These are phyloP conservation scores for Calliphora vicina DNA, from an alignment of 1,140 invertebrate species.

Conservation along the genomic window DNA sequence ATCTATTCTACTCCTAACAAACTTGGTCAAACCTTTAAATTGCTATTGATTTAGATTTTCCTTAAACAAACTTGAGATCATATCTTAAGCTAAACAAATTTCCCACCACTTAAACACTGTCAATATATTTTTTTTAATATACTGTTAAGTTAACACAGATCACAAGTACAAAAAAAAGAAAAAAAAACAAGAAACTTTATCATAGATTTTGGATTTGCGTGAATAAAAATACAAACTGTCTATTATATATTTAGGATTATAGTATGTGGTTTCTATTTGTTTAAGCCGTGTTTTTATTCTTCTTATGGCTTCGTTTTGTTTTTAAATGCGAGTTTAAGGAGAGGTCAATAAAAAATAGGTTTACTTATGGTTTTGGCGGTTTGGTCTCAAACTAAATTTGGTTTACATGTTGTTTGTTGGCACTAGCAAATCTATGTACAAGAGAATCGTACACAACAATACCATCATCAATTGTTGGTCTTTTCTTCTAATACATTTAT, in stretches of 20 bases:
- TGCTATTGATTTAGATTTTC: too few relatives aligned
- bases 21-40: too few relatives aligned
- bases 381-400: constrained; percentile 11
- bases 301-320: neutral
- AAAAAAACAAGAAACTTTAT: constrained; percentile 1
- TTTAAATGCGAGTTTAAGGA: constrained; percentile 26
- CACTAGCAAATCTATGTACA: neutral
- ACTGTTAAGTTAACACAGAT: constrained; percentile 16
- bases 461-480: constrained; percentile 2
- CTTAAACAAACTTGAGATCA: too few relatives aligned
- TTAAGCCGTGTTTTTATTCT: neutral
- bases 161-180: neutral
- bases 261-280: neutral
- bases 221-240: constrained; percentile 14
- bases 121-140: neutral
- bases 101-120: neutral
- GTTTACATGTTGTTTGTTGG: constrained; percentile 27
- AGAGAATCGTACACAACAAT: neutral
- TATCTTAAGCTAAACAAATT: too few relatives aligned
- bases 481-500: neutral
- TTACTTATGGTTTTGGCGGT: constrained; percentile 30
- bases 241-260: neutral
- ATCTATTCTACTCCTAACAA: too few relatives aligned
- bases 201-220: constrained; percentile 29
- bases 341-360: constrained; percentile 33